Conservation (phyloP, 2,797 vertebrate genomes). For the Acipenser transmontanus region DNA sequence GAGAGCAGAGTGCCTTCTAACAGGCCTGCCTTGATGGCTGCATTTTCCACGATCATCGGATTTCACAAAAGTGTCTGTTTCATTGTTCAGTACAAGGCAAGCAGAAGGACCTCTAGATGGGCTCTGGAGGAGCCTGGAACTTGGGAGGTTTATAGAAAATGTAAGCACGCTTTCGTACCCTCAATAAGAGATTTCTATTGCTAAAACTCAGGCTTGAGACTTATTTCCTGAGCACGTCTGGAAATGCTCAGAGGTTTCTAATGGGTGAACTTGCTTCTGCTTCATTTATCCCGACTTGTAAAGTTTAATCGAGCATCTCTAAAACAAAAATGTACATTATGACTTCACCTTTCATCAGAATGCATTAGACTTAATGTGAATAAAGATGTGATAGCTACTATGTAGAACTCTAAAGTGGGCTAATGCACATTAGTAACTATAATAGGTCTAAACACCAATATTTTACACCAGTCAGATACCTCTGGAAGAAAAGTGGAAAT, state of each 20-base stretch:
- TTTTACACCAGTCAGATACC: slow-evolving; percentile 36
- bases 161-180: slow-evolving; percentile 38
- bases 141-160: slow-evolving; percentile 42
- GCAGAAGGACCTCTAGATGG: slow-evolving; percentile 61
- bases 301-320: slow-evolving; percentile 58
- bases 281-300: slow-evolving; percentile 56
- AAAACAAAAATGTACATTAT: slow-evolving; percentile 43
- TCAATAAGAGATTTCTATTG: slow-evolving; percentile 24
- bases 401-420: slow-evolving; percentile 34
- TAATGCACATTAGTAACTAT: slow-evolving; percentile 48
- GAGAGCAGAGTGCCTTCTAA: slow-evolving; percentile 56
- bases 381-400: slow-evolving; percentile 41
- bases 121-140: slow-evolving; percentile 39
- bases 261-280: slow-evolving; percentile 48
- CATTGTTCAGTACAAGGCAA: slow-evolving; percentile 69
- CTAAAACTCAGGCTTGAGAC: slow-evolving; percentile 20
- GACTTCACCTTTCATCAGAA: slow-evolving; percentile 41
- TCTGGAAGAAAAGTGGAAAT: slow-evolving; percentile 26
- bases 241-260: slow-evolving; percentile 35
- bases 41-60: slow-evolving; percentile 68
- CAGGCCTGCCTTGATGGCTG: slow-evolving; percentile 52
- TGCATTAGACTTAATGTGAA: slow-evolving; percentile 39
- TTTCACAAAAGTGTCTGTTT: slow-evolving; percentile 73
- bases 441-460: slow-evolving; percentile 33
- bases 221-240: slow-evolving; percentile 40